Conservation (phyloP, 2,888 invertebrate species). For the Eledona agricola region DNA sequence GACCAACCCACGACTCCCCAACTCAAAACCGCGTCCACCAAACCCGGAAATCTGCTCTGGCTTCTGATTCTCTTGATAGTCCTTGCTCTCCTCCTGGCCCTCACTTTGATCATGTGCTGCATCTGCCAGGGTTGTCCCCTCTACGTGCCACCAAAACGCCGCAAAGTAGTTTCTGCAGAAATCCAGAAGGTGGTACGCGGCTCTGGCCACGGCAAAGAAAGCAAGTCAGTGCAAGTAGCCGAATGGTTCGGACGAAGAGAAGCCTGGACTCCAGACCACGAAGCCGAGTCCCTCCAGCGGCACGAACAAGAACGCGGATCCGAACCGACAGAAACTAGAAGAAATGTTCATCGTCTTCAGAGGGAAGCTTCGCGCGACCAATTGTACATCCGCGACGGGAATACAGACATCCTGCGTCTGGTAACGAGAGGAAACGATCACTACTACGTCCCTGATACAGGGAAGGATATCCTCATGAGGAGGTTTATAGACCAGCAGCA, state of each 20-base stretch:
- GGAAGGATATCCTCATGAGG: slow-evolving; percentile 85
- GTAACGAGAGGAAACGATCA: slow-evolving; percentile 76
- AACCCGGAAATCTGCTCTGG: slow-evolving; percentile 79
- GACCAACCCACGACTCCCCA: slow-evolving; percentile 37
- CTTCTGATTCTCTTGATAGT: slow-evolving; percentile 79
- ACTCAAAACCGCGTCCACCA: slow-evolving; percentile 40
- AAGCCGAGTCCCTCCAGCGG: slow-evolving; percentile 75
- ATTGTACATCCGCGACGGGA: slow-evolving; percentile 84
- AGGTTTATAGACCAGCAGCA: slow-evolving; percentile 84
- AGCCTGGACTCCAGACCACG: slow-evolving; percentile 86
- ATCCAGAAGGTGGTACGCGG: slow-evolving; percentile 78
- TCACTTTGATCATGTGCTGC: slow-evolving; percentile 81
- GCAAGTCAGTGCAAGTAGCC: slow-evolving; percentile 79
- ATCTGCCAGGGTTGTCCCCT: slow-evolving; percentile 87
- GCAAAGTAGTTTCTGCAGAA: slow-evolving; percentile 78
- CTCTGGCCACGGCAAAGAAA: slow-evolving; percentile 69
- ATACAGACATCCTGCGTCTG: slow-evolving; percentile 82
- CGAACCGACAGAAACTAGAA: slow-evolving; percentile 64
- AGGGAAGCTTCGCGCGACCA: slow-evolving; percentile 67
- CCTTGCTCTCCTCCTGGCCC: slow-evolving; percentile 74
- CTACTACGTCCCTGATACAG: slow-evolving; percentile 70
- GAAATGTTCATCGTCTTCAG: slow-evolving; percentile 52
- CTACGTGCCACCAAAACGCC: slow-evolving; percentile 79
- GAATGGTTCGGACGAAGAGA: slow-evolving; percentile 81
- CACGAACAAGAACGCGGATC: slow-evolving; percentile 83